Percentiles rank a stretch among this genome's conserved stretches.
Conservation (phyloP, 2,113 vertebrate species). For the Ailurus styani region DNA sequence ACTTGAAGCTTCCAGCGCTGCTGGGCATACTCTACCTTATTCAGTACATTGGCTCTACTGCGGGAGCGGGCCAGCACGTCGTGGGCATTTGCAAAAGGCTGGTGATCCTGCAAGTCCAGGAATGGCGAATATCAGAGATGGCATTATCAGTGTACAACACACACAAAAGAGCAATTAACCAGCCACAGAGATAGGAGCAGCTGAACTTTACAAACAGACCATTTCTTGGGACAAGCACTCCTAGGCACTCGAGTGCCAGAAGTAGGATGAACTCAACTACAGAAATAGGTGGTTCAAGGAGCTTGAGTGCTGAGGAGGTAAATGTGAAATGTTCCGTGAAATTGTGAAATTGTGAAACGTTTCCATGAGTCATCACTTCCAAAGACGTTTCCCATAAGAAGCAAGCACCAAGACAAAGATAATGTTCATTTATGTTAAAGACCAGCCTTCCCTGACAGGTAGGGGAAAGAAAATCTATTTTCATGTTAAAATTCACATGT, state of each 20-base stretch:
- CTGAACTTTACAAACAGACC: not conserved
- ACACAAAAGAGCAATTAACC: not conserved
- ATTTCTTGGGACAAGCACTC: not conserved
- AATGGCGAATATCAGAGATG: not conserved
- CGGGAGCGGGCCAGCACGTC: slow-evolving; percentile 93
- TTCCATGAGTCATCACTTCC: not conserved
- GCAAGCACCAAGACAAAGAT: not conserved
- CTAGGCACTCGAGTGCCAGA: not conserved
- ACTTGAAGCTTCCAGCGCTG: slow-evolving; percentile 98
- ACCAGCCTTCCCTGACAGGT: not conserved
- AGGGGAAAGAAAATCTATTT: not conserved
- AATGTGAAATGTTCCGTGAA: not conserved
- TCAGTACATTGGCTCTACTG: slow-evolving; percentile 93
- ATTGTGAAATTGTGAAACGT: slow-evolving; percentile 1
- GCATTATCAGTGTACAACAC: not conserved
- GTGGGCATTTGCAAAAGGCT: slow-evolving; percentile 96
- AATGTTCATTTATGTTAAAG: not conserved
- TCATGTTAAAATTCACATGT: not conserved
- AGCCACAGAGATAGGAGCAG: not conserved
- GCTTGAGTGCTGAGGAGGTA: not conserved
- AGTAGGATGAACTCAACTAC: not conserved
- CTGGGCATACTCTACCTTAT: slow-evolving; percentile 97
- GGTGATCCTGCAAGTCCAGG: slow-evolving; percentile 89
- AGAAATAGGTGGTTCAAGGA: not conserved
- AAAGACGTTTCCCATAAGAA: slow-evolving; percentile 10